Evolutionary conservation across 2,888 invertebrate genomes (phyloP).

Genomic region (Tinea trinotella): DNA sequence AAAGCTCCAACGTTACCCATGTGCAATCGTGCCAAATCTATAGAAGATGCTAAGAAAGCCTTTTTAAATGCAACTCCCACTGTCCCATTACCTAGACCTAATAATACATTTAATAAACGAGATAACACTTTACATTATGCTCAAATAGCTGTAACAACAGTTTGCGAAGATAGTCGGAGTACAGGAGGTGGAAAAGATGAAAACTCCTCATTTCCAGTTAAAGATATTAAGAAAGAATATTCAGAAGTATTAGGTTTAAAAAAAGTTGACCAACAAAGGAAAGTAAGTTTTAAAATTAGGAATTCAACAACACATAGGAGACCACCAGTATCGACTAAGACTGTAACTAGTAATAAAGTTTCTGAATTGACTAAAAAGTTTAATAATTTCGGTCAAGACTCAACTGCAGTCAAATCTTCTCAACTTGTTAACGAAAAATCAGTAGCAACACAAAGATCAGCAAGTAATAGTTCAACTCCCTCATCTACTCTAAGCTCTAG

Average conservation of each 20-base stretch:
- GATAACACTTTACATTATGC: slow-evolving; percentile 51
- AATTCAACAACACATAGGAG: slow-evolving; percentile 59
- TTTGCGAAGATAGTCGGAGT: slow-evolving; percentile 58
- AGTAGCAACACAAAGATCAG: slow-evolving; percentile 40
- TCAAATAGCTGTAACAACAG: slow-evolving; percentile 54
- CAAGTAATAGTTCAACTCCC: slow-evolving; percentile 59
- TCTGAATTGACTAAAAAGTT: slow-evolving; percentile 79
- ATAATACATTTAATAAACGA: slow-evolving; percentile 18
- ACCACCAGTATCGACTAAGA: slow-evolving; percentile 51
- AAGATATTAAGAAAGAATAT: not conserved
- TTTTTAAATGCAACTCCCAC: slow-evolving; percentile 37
- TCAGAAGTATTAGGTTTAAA: slow-evolving; percentile 33
- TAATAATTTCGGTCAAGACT: slow-evolving; percentile 73
- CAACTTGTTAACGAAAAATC: slow-evolving; percentile 69
- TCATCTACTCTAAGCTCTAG: slow-evolving; percentile 60
- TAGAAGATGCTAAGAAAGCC: slow-evolving; percentile 53
- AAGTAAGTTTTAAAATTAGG: slow-evolving; percentile 76
- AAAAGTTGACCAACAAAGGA: slow-evolving; percentile 57
- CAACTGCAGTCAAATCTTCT: slow-evolving; percentile 62
- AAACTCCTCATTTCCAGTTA: slow-evolving; percentile 8
- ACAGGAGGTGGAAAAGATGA: slow-evolving; percentile 56
- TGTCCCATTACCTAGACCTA: not conserved
- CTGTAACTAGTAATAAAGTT: slow-evolving; percentile 72
- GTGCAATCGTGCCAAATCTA: slow-evolving; percentile 44
- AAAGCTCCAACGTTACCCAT: slow-evolving; percentile 36